These are phyloP conservation scores for Rafetus swinhoei DNA, from an alignment of 2,113 vertebrate species.

Conservation along the genomic window DNA sequence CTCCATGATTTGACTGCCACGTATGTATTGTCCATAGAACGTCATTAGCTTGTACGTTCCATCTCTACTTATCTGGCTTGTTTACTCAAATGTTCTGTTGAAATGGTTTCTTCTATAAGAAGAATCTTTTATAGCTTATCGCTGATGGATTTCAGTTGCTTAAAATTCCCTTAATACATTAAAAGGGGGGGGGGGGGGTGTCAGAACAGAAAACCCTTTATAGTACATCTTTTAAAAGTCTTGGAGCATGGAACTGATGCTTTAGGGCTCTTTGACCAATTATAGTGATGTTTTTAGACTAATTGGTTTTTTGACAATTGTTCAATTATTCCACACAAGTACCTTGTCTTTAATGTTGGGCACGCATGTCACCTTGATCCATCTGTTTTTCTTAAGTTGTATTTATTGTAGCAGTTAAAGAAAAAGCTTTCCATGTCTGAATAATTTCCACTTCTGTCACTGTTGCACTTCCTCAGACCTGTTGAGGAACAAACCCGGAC, in stretches of 20 bases:
- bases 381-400: not conserved
- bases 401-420: not conserved
- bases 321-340: constrained; percentile 13
- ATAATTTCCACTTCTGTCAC: not conserved
- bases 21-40: not conserved
- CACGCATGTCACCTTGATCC: constrained; percentile 10
- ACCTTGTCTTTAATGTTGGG: constrained; percentile 2
- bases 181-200: not conserved
- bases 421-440: constrained; percentile 20
- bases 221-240: not conserved
- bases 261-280: not conserved
- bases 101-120: not conserved
- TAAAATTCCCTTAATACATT: not conserved
- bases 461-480: too few relatives aligned
- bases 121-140: not conserved
- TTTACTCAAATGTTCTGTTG: not conserved
- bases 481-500: too few relatives aligned
- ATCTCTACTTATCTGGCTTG: not conserved
- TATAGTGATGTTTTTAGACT: not conserved
- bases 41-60: not conserved
- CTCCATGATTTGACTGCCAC: not conserved
- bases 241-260: not conserved
- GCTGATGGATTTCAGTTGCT: not conserved
- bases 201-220: not conserved
- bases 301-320: constrained; percentile 8